Evolutionary conservation across 2,888 invertebrate species (phyloP).

Genomic region (Dorcus parallelipipedus): DNA sequence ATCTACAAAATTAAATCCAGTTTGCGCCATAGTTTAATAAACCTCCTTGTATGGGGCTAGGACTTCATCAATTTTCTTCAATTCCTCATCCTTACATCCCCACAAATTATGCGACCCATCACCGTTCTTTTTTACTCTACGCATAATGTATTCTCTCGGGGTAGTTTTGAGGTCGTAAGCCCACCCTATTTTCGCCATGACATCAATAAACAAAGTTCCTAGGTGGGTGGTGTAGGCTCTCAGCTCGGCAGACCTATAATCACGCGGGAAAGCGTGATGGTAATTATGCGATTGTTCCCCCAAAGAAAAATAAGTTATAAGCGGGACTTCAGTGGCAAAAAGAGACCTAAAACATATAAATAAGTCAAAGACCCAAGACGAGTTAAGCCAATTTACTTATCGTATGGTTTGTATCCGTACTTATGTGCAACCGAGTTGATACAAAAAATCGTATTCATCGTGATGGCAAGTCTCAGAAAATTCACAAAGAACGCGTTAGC

Average conservation of each 20-base stretch:
- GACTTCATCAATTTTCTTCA: no score
- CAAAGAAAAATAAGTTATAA: not conserved
- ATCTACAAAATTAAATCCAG: no score
- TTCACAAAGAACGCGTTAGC: conserved; percentile 50
- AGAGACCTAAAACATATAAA: not conserved
- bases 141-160: conserved; percentile 62
- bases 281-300: not conserved
- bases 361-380: no score
- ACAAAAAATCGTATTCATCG: conserved; percentile 57
- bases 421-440: conserved; percentile 59
- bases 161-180: conserved; percentile 61
- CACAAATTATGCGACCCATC: conserved; percentile 52
- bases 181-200: not conserved
- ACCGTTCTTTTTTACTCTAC: conserved; percentile 68
- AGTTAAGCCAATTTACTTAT: conserved; percentile 32
- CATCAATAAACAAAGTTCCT: not conserved
- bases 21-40: no score
- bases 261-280: not conserved
- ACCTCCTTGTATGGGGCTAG: no score
- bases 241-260: not conserved
- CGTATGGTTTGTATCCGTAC: conserved; percentile 44
- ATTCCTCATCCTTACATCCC: conserved; percentile 45
- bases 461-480: conserved; percentile 50
- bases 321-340: not conserved
- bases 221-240: not conserved